Conservation (phyloP, 1,140 invertebrate genomes). For the Cydia amplana region DNA sequence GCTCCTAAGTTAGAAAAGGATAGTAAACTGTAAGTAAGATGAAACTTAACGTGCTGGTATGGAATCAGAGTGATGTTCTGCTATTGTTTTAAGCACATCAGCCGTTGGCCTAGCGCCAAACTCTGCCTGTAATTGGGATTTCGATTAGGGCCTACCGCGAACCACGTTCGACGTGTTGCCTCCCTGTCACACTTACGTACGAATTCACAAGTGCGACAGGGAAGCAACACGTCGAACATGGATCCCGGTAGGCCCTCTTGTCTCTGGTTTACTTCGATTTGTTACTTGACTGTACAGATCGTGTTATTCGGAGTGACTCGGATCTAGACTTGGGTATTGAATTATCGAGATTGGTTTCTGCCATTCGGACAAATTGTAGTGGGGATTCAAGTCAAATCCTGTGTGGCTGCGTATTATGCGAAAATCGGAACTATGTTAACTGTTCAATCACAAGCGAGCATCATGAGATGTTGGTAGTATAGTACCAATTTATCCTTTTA, state of each 20-base stretch:
- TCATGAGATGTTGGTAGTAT: too few species aligned
- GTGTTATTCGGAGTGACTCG: conserved; percentile 24
- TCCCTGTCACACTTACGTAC: too few species aligned
- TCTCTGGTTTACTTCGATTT: conserved; percentile 26
- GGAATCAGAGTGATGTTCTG: conserved; percentile 7
- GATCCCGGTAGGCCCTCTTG: too few species aligned
- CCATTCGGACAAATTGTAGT: conserved; percentile 1
- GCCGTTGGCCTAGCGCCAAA: conserved; percentile 26
- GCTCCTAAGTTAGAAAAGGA: not conserved
- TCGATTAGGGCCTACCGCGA: too few species aligned
- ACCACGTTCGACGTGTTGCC: too few species aligned
- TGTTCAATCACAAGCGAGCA: not conserved
- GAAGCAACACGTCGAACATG: too few species aligned
- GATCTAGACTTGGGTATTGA: conserved; percentile 3
- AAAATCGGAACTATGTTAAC: not conserved
- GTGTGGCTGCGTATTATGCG: not conserved
- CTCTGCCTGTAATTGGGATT: conserved; percentile 30
- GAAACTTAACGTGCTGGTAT: not conserved
- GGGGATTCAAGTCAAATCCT: not conserved
- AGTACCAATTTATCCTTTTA: too few species aligned
- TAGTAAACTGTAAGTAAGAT: not conserved
- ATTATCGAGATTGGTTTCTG: conserved; percentile 13
- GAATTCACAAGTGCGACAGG: too few species aligned
- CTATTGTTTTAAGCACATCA: conserved; percentile 27
- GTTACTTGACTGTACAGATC: conserved; percentile 18